Percentiles rank a stretch among this genome's conserved stretches.
phyloP scores from a whole-genome alignment of 2,113 vertebrate genomes.

The Ginglymostoma cirratum region DNA sequence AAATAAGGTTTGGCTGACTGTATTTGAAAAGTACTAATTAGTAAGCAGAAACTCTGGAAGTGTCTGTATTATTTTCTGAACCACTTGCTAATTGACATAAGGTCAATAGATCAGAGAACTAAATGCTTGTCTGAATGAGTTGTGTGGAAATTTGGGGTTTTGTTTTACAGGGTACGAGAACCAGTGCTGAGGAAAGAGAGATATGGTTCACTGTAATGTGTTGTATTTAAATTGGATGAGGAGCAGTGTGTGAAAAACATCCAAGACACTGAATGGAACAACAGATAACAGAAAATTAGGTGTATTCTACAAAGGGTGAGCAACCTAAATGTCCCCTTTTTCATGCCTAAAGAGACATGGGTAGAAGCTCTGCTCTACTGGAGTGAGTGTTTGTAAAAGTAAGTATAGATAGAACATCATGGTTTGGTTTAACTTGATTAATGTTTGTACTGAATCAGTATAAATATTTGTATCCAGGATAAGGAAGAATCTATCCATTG shows the following conservation, averaged over 20 bases:
- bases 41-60: not conserved
- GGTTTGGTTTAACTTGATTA: not conserved
- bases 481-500: not conserved
- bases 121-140: not conserved
- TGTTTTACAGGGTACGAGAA: not conserved
- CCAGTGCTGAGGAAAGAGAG: not conserved
- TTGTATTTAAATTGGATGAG: not conserved
- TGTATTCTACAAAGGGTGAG: not conserved
- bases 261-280: not conserved
- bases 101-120: not conserved
- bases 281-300: not conserved
- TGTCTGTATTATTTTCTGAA: not conserved
- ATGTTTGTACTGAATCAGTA: not conserved
- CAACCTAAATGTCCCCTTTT: not conserved
- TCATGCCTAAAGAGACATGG: not conserved
- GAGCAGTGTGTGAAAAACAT: not conserved
- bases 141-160: not conserved
- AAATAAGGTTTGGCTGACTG: not conserved
- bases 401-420: not conserved
- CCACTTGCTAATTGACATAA: not conserved
- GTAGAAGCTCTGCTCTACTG: not conserved
- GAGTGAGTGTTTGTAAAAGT: not conserved
- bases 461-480: not conserved
- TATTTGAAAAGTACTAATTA: not conserved
- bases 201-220: not conserved